Evolutionary conservation across 2,797 vertebrate species (phyloP).

Genomic region (Dryobates pubescens): DNA sequence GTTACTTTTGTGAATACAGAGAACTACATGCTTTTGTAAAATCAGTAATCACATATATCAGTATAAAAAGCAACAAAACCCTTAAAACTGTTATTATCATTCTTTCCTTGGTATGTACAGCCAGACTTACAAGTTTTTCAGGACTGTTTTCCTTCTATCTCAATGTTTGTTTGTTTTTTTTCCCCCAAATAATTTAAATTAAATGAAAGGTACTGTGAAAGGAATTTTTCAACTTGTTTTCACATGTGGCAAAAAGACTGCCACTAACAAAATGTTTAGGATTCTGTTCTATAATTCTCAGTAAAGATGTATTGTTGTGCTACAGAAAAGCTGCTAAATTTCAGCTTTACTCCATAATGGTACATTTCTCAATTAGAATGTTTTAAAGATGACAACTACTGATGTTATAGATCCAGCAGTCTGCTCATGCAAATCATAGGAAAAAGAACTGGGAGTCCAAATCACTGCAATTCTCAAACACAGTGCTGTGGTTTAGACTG

Average conservation of each 20-base stretch:
- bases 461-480: neutral
- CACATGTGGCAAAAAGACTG: neutral
- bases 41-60: too few species aligned
- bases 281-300: neutral
- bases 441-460: neutral
- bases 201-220: neutral
- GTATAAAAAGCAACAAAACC: too few species aligned
- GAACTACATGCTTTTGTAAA: too few species aligned
- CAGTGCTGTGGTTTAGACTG: neutral
- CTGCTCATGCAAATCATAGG: neutral
- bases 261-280: neutral
- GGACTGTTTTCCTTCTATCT: neutral
- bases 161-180: neutral
- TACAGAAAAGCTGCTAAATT: neutral
- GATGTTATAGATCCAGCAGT: neutral
- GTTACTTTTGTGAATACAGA: too few species aligned
- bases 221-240: neutral
- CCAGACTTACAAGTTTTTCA: neutral
- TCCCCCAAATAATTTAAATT: neutral
- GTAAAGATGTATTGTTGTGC: neutral
- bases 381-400: neutral
- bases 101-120: too few species aligned
- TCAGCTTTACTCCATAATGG: neutral
- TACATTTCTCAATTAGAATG: neutral
- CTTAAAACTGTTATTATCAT: too few species aligned